Evolutionary conservation across 2,113 vertebrate genomes (phyloP).

Genomic region (Aphyosemion australe): DNA sequence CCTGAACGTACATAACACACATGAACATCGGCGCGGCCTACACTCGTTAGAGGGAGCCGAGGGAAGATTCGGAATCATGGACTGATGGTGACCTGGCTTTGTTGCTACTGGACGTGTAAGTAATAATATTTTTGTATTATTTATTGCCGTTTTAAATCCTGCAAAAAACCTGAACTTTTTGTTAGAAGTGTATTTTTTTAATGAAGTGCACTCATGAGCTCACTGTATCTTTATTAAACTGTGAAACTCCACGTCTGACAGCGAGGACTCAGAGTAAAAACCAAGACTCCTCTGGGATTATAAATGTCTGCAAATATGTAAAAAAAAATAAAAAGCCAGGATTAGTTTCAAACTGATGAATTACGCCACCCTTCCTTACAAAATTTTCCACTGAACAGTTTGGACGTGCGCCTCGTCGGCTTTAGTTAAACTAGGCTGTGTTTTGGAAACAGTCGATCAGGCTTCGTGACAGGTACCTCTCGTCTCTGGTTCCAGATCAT

Average conservation of each 20-base stretch:
- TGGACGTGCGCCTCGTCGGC: conserved; percentile 47
- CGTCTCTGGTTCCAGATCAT: conserved; percentile 62
- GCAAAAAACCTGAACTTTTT: too few relatives aligned
- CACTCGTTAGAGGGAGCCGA: too few relatives aligned
- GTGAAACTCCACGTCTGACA: conserved; percentile 11
- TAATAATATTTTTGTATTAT: too few relatives aligned
- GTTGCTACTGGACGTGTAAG: too few relatives aligned
- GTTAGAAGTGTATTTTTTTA: too few relatives aligned
- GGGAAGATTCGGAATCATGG: too few relatives aligned
- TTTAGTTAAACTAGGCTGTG: conserved; percentile 23
- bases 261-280: conserved; percentile 20
- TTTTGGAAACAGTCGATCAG: conserved; percentile 55
- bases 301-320: conserved; percentile 32
- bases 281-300: conserved; percentile 36
- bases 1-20: too few relatives aligned
- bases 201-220: not conserved
- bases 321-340: conserved; percentile 39
- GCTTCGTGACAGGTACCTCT: conserved; percentile 55
- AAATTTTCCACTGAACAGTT: conserved; percentile 39
- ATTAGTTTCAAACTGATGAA: conserved; percentile 39
- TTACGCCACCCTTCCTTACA: conserved; percentile 9
- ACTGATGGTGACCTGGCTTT: too few relatives aligned
- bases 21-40: too few relatives aligned
- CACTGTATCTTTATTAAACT: conserved; percentile 16
- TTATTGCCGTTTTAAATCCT: too few relatives aligned